phyloP scores from a whole-genome alignment of 2,113 vertebrate genomes.

The Vireo altiloquus region DNA sequence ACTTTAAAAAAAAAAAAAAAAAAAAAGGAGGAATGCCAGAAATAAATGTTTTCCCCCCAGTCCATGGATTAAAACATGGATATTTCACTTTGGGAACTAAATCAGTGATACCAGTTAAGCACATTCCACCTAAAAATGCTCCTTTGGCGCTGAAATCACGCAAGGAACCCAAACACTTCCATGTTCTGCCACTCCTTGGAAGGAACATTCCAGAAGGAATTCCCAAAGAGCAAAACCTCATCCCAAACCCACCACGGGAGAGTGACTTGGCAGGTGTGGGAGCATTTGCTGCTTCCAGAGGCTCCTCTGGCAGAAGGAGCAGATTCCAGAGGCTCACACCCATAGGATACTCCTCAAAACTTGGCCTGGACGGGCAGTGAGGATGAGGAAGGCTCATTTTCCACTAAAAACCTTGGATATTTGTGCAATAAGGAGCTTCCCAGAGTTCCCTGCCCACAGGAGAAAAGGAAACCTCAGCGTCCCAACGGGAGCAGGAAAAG shows the following conservation, averaged over 20 bases:
- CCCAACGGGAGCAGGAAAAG: fast-evolving
- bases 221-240: neutral
- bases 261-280: neutral
- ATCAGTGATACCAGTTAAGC: fast-evolving
- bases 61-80: neutral
- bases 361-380: neutral
- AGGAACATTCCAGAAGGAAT: neutral
- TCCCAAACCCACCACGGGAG: neutral
- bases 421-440: neutral
- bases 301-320: neutral
- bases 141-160: fast-evolving
- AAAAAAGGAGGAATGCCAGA: neutral
- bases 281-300: neutral
- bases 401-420: fast-evolving
- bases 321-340: slow-evolving; percentile 17
- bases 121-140: fast-evolving
- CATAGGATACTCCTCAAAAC: neutral
- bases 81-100: neutral
- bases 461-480: fast-evolving
- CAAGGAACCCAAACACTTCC: fast-evolving
- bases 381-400: neutral
- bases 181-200: fast-evolving
- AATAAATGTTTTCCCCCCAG: fast-evolving
- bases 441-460: fast-evolving
- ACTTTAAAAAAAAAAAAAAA: neutral